Percentiles rank a stretch among this genome's conserved stretches.
These are phyloP conservation scores for Panthera leo DNA, from an alignment of 2,113 vertebrate species.

Conservation along the genomic window DNA sequence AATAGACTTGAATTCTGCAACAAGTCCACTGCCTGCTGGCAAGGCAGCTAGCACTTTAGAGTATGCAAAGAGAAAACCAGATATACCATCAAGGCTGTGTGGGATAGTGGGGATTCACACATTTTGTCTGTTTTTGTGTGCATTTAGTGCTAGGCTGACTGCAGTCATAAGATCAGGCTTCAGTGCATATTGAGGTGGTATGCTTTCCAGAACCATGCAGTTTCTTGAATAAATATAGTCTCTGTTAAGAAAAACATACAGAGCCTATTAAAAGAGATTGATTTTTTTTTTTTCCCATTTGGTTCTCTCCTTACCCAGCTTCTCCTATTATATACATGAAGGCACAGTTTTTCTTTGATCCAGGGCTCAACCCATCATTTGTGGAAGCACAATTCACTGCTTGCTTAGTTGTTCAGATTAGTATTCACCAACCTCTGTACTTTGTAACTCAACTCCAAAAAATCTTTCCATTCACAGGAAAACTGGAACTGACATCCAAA, in stretches of 20 bases:
- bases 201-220: not conserved
- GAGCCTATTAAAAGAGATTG: not conserved
- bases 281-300: not conserved
- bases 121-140: not conserved
- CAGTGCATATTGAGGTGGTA: not conserved
- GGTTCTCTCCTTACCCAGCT: not conserved
- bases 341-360: conserved; percentile 6
- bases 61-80: not conserved
- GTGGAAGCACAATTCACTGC: not conserved
- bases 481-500: not conserved
- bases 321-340: not conserved
- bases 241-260: not conserved
- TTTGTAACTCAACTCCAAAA: not conserved
- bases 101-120: not conserved
- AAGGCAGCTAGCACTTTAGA: not conserved
- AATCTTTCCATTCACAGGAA: not conserved
- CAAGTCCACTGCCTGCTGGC: not conserved
- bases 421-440: not conserved
- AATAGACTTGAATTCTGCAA: not conserved
- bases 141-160: not conserved
- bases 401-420: not conserved
- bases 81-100: not conserved
- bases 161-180: not conserved
- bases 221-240: not conserved
- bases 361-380: not conserved